Conservation (phyloP, 2,113 vertebrate genomes). For the Grantiella picta region DNA sequence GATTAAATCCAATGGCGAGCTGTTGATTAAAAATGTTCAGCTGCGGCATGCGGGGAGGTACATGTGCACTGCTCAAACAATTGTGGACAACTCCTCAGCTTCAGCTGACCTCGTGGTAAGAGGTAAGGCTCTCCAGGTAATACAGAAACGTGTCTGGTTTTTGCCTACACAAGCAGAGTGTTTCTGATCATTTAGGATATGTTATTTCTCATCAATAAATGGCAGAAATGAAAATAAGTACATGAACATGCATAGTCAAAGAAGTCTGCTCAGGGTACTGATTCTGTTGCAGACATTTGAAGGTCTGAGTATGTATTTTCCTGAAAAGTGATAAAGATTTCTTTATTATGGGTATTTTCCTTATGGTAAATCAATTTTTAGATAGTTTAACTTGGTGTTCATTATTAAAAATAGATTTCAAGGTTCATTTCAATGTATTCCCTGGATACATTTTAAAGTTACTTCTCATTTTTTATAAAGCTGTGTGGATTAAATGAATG, state of each 20-base stretch:
- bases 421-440: background rate
- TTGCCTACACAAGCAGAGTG: background rate
- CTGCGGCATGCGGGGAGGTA: constrained; percentile 89
- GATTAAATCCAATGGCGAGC: constrained; percentile 85
- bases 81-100: constrained; percentile 89
- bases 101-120: constrained; percentile 91
- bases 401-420: background rate
- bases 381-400: background rate
- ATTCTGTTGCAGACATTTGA: background rate
- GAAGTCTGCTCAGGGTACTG: background rate
- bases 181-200: background rate
- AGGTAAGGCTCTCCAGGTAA: constrained; percentile 76
- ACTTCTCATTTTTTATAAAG: background rate
- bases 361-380: background rate
- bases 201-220: background rate
- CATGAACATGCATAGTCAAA: background rate
- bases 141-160: background rate
- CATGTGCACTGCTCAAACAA: constrained; percentile 90
- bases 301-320: background rate
- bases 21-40: constrained; percentile 87
- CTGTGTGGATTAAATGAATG: background rate
- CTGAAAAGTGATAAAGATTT: background rate
- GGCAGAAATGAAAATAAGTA: background rate
- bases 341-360: background rate
- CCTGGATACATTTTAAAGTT: background rate